These are phyloP conservation scores for Drosophila diplacantha DNA, from an alignment of 2,888 invertebrate species.

Conservation along the genomic window DNA sequence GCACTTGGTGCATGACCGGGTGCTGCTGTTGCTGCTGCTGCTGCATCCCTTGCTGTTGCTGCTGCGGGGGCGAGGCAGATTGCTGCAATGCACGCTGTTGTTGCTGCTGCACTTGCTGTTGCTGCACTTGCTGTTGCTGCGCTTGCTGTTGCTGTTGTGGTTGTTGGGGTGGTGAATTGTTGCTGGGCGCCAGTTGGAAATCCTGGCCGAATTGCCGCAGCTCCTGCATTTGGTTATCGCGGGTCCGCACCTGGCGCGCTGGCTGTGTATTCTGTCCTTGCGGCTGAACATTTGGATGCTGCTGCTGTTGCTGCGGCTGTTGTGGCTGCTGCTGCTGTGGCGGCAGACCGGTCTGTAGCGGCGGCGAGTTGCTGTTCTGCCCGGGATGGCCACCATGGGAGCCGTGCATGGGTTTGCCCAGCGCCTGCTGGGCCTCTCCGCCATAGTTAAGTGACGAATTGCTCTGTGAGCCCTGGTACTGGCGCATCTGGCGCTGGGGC, in stretches of 20 bases:
- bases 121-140: conserved; percentile 34
- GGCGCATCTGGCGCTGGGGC: conserved; percentile 75
- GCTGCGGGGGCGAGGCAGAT: conserved; percentile 53
- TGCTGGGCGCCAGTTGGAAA: conserved; percentile 82
- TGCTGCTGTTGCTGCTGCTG: conserved; percentile 63
- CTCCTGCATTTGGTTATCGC: conserved; percentile 79
- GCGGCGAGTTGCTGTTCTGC: conserved; percentile 71
- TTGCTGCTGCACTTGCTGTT: conserved; percentile 26
- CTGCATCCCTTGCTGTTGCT: conserved; percentile 46
- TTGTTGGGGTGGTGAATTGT: conserved; percentile 73
- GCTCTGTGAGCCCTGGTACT: conserved; percentile 72
- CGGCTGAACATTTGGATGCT: conserved; percentile 49
- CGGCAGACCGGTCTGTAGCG: conserved; percentile 63
- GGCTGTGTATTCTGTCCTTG: conserved; percentile 70
- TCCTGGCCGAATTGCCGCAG: conserved; percentile 88
- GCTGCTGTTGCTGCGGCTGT: conserved; percentile 54
- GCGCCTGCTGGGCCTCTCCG: conserved; percentile 52
- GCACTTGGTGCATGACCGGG: conserved; percentile 57
- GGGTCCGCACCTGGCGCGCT: conserved; percentile 72
- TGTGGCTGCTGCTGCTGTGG: conserved; percentile 46
- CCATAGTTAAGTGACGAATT: conserved; percentile 72
- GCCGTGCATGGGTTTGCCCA: conserved; percentile 71
- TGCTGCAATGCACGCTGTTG: conserved; percentile 47
- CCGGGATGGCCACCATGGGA: conserved; percentile 70
- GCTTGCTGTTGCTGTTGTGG: conserved; percentile 49